Percentiles rank a stretch among this genome's conserved stretches.
Conservation (phyloP, 2,888 invertebrate species). For the Agriopis leucophaearia region DNA sequence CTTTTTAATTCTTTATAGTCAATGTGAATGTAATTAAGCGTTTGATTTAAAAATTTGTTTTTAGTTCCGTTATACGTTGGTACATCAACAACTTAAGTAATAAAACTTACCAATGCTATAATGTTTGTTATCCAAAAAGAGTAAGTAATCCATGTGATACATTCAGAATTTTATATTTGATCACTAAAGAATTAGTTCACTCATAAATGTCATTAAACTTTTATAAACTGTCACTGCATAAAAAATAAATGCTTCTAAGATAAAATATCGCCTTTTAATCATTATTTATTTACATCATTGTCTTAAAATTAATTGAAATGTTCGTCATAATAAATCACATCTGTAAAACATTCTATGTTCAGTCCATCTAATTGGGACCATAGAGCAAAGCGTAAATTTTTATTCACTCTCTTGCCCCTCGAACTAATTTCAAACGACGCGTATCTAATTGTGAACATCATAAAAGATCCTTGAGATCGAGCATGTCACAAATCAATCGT, state of each 20-base stretch:
- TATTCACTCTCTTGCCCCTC: constrained; percentile 78
- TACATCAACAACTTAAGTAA: background rate
- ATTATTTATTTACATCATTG: constrained; percentile 47
- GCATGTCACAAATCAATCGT: constrained; percentile 79
- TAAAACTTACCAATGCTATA: constrained; percentile 32
- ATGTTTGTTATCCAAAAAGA: constrained; percentile 12
- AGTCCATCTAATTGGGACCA: constrained; percentile 26
- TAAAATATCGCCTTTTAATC: constrained; percentile 45
- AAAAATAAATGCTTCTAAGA: constrained; percentile 41
- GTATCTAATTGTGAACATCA: constrained; percentile 81
- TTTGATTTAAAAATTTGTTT: background rate
- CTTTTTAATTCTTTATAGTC: background rate
- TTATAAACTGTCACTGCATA: constrained; percentile 28
- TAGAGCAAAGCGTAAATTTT: constrained; percentile 57
- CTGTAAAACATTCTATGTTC: constrained; percentile 27
- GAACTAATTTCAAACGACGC: constrained; percentile 72
- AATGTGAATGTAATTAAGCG: too few species aligned
- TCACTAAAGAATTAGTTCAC: constrained; percentile 23
- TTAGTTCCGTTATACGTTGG: background rate
- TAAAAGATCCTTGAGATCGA: constrained; percentile 71
- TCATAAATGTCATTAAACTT: constrained; percentile 12
- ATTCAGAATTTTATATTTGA: constrained; percentile 9
- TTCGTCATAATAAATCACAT: constrained; percentile 41
- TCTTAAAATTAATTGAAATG: constrained; percentile 34
- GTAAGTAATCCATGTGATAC: constrained; percentile 23